These are phyloP conservation scores for Chaetodon trifascialis DNA, from an alignment of 2,113 vertebrate species.

Conservation along the genomic window DNA sequence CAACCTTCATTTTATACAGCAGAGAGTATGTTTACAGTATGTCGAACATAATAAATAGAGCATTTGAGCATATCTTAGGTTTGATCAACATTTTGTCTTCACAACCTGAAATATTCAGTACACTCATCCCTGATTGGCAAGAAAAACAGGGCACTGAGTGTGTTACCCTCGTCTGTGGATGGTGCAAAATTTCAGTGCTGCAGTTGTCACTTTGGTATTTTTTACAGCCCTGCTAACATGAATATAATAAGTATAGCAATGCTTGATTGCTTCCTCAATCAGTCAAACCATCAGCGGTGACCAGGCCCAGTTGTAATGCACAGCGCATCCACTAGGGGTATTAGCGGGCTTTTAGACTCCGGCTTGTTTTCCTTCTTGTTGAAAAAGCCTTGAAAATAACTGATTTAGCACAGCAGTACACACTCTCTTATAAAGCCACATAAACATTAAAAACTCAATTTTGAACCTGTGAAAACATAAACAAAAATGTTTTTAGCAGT, in stretches of 20 bases:
- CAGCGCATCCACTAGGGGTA: neutral
- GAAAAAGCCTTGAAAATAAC: constrained; percentile 18
- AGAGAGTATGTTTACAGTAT: neutral
- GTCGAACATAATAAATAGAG: neutral
- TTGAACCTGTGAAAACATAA: constrained; percentile 42
- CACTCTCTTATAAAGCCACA: constrained; percentile 31
- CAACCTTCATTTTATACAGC: neutral
- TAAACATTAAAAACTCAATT: constrained; percentile 18
- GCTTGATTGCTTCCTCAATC: neutral
- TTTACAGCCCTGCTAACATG: neutral
- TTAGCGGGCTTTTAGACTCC: constrained; percentile 4
- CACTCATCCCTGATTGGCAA: no score
- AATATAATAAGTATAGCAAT: neutral
- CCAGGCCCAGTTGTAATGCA: neutral
- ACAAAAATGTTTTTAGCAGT: constrained; percentile 62
- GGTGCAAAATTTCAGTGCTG: neutral
- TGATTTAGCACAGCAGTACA: constrained; percentile 48
- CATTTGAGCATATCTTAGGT: neutral
- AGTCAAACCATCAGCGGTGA: constrained; percentile 14
- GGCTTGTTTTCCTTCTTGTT: constrained; percentile 16
- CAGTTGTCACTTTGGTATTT: neutral
- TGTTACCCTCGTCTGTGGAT: neutral
- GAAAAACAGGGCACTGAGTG: no score
- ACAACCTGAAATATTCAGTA: neutral
- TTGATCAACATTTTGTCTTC: neutral